phyloP scores from a whole-genome alignment of 1,140 invertebrate species.

The Palaemon carinicauda region DNA sequence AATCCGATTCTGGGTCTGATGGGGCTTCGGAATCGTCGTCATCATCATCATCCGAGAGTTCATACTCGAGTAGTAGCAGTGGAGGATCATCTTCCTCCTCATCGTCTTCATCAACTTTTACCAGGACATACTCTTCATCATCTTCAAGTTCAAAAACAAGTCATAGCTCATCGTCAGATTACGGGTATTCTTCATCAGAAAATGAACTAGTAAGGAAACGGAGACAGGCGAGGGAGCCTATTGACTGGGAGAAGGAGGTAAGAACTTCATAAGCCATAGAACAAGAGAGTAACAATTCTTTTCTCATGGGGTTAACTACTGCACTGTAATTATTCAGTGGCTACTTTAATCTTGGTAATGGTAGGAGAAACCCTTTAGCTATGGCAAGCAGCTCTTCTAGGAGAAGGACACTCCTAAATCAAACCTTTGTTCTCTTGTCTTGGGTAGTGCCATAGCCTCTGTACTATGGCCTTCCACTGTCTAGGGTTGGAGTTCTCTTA shows the following conservation, averaged over 20 bases:
- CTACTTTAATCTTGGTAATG: no score
- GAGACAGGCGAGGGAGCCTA: not conserved
- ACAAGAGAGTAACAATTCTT: no score
- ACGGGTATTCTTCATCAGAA: not conserved
- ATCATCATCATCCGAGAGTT: not conserved
- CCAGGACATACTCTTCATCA: not conserved
- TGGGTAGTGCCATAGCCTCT: no score
- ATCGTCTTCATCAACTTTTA: not conserved
- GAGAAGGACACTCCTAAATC: no score
- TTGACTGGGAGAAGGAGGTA: slow-evolving; percentile 19
- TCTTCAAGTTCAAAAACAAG: not conserved
- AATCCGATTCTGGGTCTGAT: not conserved
- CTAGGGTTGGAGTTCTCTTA: no score
- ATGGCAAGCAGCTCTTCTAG: no score
- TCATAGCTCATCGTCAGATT: not conserved
- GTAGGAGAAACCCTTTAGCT: no score
- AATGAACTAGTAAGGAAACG: not conserved
- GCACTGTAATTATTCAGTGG: no score
- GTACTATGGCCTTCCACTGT: no score
- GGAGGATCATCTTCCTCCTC: not conserved
- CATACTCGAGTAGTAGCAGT: not conserved
- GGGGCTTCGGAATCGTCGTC: no score
- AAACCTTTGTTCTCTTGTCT: no score
- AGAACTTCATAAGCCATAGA: not conserved
- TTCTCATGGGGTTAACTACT: no score